phyloP scores from a whole-genome alignment of 2,113 vertebrate genomes.

The Dromas ardeola region DNA sequence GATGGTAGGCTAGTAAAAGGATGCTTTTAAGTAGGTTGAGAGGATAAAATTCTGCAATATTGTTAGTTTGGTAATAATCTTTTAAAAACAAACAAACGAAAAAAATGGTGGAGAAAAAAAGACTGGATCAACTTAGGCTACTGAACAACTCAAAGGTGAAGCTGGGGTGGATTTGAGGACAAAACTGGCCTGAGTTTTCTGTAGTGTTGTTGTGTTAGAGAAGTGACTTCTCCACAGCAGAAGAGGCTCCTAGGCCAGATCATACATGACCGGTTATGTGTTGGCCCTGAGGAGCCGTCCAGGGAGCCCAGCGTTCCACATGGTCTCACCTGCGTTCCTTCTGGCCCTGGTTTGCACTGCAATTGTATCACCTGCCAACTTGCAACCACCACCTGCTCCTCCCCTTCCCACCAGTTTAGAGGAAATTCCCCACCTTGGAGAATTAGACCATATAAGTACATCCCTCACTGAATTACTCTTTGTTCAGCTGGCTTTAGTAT shows the following conservation, averaged over 20 bases:
- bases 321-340: rapidly evolving
- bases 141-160: background rate
- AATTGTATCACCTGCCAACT: background rate
- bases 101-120: background rate
- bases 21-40: background rate
- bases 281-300: background rate
- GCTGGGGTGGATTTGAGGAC: background rate
- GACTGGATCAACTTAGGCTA: background rate
- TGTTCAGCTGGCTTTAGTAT: background rate
- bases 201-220: background rate
- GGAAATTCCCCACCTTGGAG: background rate
- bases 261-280: rapidly evolving
- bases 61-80: background rate
- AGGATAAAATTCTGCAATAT: background rate
- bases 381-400: background rate
- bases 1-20: background rate
- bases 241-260: background rate
- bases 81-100: background rate
- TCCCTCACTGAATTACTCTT: background rate
- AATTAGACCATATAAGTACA: background rate
- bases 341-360: background rate
- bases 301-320: background rate
- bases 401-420: background rate
- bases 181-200: background rate
- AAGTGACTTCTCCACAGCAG: background rate